Evolutionary conservation across 2,797 vertebrate genomes (phyloP), one percentile per base, ranked within the genome.

Genomic region (Atherinosoma microstoma): DNA sequence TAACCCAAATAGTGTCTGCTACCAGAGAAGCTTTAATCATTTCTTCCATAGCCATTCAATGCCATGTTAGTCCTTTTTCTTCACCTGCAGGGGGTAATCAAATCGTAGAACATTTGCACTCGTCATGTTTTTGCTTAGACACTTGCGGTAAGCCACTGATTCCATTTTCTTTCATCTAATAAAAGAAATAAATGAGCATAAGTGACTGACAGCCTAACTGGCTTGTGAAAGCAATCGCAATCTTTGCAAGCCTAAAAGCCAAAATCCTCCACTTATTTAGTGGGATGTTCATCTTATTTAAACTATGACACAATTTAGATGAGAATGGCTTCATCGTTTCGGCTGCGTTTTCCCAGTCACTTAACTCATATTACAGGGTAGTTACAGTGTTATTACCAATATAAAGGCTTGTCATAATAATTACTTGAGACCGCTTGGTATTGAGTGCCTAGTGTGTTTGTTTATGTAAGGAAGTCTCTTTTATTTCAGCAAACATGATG

Each of bases 21-120:
- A 58, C 11, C 49, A 35, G 70, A 76, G 56, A 49, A 62, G 65
- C 22, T 81, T 61, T 76, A 84, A 86, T 87, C 82, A 64, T 73
- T 78, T 63, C 69, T 64, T 62, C 47, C 59, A 72, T 59, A n/a
- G 56, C 6, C 29, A 47, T 79, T 77, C 62, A 61, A 8, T 58
- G 60, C 63, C 70, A 35, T 62, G 64, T 65, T 60, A 54, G 6
- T 65, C 64, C 42, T 27, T 36, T 53, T 56, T 34, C 62, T 72
- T 58, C 62, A 8, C 58, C 74, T 73, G 38, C 27, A 18, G 58
- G 54, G 59, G 24, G 13, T 10, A 49, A 66, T 65, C 4, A 34
- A 71, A 70, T 63, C 29, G 67, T 61, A 29, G 16, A 49, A 64
- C 63, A 58, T 67, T 54, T 57, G 64, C 53, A 54, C 27, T 49